Base-by-base conservation (phyloP, 2,113 vertebrate genomes). In the Ploceus nigricollis region DNA sequence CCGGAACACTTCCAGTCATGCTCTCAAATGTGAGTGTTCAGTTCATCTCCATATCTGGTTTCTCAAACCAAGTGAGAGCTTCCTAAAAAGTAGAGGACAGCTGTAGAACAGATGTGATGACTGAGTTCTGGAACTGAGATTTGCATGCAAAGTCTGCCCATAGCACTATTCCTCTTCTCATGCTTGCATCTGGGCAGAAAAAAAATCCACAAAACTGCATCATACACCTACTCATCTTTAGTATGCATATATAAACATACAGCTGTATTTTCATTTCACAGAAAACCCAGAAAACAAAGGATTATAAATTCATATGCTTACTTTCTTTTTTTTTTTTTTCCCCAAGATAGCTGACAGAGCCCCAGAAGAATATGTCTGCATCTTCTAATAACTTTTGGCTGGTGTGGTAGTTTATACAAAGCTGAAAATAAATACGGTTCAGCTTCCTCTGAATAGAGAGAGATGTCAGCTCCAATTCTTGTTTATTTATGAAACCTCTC, bases 51-150 rank as follows among this genome's bases (percentile, higher is more conserved):
- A 21, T 65, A 87, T 69, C 57, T 79, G 25, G 21, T 85, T 87
- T 87, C 70, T 87, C 48, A 84, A 57, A 64, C 6, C n/a, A 16
- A 84, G 60, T 42, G 44, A 91, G 63, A 79, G 16, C 81, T 89
- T 93, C 78, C 87, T 91, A 45, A 94, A 94, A 86, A 84, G 78
- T 76, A 82, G 45, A 94, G 18, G 9, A 84, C 78, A 87, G n/a
- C 39, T 79, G 58, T 70, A 93, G 58, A n/a, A 61, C 39, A 91
- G 77, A 88, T 14, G 10, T 6, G 3, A 15, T 31, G 40, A 64
- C 57, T 48, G 57, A 91, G 20, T 9, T 92, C 33, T 58, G 53
- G 58, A 91, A 82, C 58, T 24, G 70, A 91, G 75, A 91, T 69
- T 65, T 75, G 45, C 58, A 96, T 73, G 71, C 42, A 47, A 95